Percentiles rank a stretch among this genome's conserved stretches.
Conservation (phyloP, 2,113 vertebrate species). For the Alosa alosa region DNA sequence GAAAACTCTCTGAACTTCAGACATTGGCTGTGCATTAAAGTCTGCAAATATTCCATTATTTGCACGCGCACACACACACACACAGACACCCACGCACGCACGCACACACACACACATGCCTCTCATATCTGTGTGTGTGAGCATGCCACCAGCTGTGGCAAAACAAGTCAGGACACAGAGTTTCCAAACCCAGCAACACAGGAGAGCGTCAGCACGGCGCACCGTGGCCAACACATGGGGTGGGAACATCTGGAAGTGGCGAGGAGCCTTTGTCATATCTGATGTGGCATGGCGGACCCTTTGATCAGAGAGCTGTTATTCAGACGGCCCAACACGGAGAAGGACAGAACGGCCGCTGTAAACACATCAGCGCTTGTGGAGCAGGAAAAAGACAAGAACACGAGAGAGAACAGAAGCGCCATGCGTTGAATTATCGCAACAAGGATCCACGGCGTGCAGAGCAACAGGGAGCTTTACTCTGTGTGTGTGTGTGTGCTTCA, state of each 20-base stretch:
- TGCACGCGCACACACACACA: neutral
- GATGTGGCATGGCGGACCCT: neutral
- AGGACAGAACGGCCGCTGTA: slow-evolving; percentile 13
- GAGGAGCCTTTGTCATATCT: neutral
- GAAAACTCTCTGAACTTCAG: neutral
- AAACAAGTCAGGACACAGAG: neutral
- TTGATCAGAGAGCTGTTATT: slow-evolving; percentile 23
- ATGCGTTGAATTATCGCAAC: slow-evolving; percentile 39
- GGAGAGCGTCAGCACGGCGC: neutral
- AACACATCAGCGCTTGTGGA: slow-evolving; percentile 38
- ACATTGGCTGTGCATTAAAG: neutral
- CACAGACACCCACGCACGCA: too few relatives aligned
- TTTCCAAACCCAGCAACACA: neutral
- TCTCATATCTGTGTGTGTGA: neutral
- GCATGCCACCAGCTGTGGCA: neutral
- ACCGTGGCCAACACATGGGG: neutral
- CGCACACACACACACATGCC: neutral
- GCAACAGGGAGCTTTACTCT: neutral
- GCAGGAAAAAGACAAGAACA: neutral
- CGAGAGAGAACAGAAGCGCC: neutral
- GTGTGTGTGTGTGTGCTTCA: too few relatives aligned
- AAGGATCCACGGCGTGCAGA: slow-evolving; percentile 18
- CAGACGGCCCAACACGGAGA: neutral
- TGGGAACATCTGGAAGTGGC: neutral
- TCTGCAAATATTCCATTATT: neutral